A percentile compares a stretch with the other conserved stretches of the same genome.
Evolutionary conservation across 2,113 vertebrate species (phyloP).

Genomic region (Channa argus): DNA sequence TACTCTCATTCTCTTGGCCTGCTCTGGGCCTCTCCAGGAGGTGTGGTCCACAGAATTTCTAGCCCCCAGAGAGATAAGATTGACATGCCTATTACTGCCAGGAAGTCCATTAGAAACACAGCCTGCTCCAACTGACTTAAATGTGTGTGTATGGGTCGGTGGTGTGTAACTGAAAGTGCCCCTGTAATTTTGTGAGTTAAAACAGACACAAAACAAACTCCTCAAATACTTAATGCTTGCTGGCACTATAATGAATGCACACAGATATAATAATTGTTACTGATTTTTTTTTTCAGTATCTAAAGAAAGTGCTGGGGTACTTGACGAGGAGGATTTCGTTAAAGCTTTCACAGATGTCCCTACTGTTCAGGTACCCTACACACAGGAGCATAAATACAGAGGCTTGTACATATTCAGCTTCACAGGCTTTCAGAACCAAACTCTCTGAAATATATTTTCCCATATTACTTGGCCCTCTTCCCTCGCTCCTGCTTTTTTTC

Average conservation of each 20-base stretch:
- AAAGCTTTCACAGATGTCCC: conserved; percentile 96
- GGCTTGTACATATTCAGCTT: not conserved
- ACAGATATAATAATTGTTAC: not conserved
- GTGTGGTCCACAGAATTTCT: conserved; percentile 36
- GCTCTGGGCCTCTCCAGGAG: conserved; percentile 15
- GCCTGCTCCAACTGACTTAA: conserved; percentile 21
- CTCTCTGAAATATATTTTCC: conserved; percentile 1
- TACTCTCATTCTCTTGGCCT: not conserved
- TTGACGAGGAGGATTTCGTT: conserved; percentile 97
- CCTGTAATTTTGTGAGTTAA: conserved; percentile 14
- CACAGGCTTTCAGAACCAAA: not conserved
- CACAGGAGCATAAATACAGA: conserved; percentile 7
- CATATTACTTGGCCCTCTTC: not conserved
- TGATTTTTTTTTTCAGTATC: conserved; percentile 79
- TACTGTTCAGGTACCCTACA: conserved; percentile 87
- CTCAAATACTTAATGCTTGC: not conserved
- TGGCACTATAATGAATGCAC: not conserved
- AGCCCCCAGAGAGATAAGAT: conserved; percentile 51
- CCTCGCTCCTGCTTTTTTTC: not conserved
- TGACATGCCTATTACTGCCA: conserved; percentile 64
- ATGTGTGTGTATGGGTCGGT: conserved; percentile 11
- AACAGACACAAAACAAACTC: conserved; percentile 21
- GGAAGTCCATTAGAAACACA: conserved; percentile 64
- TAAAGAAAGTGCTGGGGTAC: conserved; percentile 91
- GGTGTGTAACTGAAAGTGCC: conserved; percentile 21